A percentile compares a stretch with the other conserved stretches of the same genome.
These are phyloP conservation scores for Hirtodrosophila trivittata DNA, from an alignment of 2,888 invertebrate species.

Conservation along the genomic window DNA sequence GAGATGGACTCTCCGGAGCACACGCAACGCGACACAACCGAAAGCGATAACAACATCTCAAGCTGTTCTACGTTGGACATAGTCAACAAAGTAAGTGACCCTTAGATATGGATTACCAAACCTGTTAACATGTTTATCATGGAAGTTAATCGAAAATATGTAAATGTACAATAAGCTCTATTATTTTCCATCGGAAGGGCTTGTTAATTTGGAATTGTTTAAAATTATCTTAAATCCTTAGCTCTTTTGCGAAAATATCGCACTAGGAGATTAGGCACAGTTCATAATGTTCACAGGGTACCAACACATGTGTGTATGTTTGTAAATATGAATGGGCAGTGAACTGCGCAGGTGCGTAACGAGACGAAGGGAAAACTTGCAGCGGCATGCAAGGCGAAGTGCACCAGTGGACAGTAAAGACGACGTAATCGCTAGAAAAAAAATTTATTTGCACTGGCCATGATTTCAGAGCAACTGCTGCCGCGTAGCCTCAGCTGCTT, in stretches of 20 bases:
- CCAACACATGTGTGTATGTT: conserved; percentile 4
- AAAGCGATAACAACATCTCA: conserved; percentile 83
- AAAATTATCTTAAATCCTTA: too few species aligned
- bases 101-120: conserved; percentile 2
- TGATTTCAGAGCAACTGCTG: conserved; percentile 81
- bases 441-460: conserved; percentile 40
- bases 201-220: too few species aligned
- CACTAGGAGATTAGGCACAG: background rate
- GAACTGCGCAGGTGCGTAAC: conserved; percentile 74
- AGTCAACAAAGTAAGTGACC: conserved; percentile 81
- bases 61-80: conserved; percentile 83
- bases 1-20: conserved; percentile 77
- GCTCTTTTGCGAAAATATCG: too few species aligned
- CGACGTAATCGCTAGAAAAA: conserved; percentile 68
- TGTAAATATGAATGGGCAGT: conserved; percentile 26
- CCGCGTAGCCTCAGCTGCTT: conserved; percentile 87
- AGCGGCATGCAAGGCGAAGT: conserved; percentile 42
- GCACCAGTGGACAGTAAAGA: conserved; percentile 48
- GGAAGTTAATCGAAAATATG: too few species aligned
- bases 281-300: background rate
- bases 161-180: too few species aligned
- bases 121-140: too few species aligned
- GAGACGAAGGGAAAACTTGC: conserved; percentile 61
- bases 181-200: too few species aligned
- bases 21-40: conserved; percentile 81